phyloP scores from a whole-genome alignment of 2,113 vertebrate species.

The Ctenomys sociabilis region DNA sequence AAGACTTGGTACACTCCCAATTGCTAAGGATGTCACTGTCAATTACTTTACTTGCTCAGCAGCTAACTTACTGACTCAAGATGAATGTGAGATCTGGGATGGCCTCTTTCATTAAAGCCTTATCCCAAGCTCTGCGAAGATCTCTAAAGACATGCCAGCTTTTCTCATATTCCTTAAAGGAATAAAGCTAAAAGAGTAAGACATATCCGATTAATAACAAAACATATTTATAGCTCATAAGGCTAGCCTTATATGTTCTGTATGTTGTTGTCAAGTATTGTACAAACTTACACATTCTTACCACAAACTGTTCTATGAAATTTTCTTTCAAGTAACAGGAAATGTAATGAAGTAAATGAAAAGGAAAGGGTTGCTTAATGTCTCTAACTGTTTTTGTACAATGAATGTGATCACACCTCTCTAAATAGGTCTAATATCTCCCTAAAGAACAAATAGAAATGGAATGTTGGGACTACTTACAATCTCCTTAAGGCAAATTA shows the following conservation, averaged over 20 bases:
- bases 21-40: neutral
- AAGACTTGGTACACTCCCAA: neutral
- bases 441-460: slow-evolving; percentile 45
- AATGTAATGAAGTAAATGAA: slow-evolving; percentile 15
- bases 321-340: slow-evolving; percentile 31
- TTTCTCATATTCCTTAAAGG: slow-evolving; percentile 32
- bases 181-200: slow-evolving; percentile 25
- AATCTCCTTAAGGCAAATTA: neutral
- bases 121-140: neutral
- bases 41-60: slow-evolving; percentile 30
- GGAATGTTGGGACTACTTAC: neutral
- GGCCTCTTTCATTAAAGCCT: neutral
- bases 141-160: slow-evolving; percentile 20
- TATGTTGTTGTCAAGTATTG: slow-evolving; percentile 33
- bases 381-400: slow-evolving; percentile 27
- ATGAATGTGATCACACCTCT: neutral
- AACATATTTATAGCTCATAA: slow-evolving; percentile 34
- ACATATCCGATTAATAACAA: slow-evolving; percentile 48
- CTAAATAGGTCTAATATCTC: slow-evolving; percentile 23
- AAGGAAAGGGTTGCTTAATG: neutral
- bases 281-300: slow-evolving; percentile 55
- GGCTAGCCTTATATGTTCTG: neutral
- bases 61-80: slow-evolving; percentile 24
- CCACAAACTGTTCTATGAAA: slow-evolving; percentile 41
- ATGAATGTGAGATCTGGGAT: slow-evolving; percentile 15